Evolutionary conservation across 2,113 vertebrate species (phyloP).

Genomic region (Pimephales promelas): DNA sequence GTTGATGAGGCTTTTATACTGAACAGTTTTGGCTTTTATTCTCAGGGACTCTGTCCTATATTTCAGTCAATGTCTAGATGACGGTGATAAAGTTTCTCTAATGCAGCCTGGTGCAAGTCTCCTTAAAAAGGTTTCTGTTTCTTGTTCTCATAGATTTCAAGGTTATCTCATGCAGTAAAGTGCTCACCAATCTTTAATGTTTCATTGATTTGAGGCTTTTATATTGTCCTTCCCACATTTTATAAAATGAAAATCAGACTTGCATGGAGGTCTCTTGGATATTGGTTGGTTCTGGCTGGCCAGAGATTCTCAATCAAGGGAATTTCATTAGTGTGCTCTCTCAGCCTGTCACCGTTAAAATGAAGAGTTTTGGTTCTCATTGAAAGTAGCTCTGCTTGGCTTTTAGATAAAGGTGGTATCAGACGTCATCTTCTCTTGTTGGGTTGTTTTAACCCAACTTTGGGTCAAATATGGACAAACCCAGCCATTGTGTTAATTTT

Average conservation of each 20-base stretch:
- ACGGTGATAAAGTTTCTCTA: slow-evolving; percentile 31
- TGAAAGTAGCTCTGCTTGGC: not conserved
- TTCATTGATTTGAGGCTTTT: slow-evolving; percentile 49
- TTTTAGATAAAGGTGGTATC: not conserved
- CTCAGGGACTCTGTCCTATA: not conserved
- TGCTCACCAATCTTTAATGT: slow-evolving; percentile 45
- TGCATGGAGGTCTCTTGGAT: not conserved
- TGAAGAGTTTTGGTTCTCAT: not conserved
- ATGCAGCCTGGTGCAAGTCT: slow-evolving; percentile 19
- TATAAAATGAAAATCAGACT: not conserved
- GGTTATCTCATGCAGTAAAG: slow-evolving; percentile 47
- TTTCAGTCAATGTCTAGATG: slow-evolving; percentile 12
- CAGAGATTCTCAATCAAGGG: no score
- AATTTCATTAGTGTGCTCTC: no score
- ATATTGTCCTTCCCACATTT: slow-evolving; percentile 12
- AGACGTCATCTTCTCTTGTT: no score
- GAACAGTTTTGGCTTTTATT: slow-evolving; percentile 32
- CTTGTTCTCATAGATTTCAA: slow-evolving; percentile 11
- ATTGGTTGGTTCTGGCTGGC: not conserved
- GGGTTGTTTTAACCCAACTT: no score
- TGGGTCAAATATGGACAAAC: no score
- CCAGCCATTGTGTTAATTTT: no score
- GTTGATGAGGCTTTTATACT: not conserved
- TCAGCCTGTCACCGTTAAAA: no score
- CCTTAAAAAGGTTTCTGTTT: not conserved